phyloP scores from a whole-genome alignment of 2,113 vertebrate species.

The Vireo altiloquus region DNA sequence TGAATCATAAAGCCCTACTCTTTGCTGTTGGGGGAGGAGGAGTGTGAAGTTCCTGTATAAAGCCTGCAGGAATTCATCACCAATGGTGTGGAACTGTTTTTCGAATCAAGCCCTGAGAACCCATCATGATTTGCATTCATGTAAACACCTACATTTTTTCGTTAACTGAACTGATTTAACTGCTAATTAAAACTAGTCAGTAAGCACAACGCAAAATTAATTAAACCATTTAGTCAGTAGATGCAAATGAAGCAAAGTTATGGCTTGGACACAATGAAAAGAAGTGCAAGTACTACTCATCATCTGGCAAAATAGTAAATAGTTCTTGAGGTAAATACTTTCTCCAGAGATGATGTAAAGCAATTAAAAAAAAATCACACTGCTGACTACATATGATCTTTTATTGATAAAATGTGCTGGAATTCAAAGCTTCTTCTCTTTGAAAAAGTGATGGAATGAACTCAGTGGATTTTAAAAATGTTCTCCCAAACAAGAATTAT shows the following conservation, averaged over 20 bases:
- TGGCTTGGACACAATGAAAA: slow-evolving; percentile 65
- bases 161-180: slow-evolving; percentile 80
- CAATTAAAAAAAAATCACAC: not conserved
- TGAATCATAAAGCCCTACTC: slow-evolving; percentile 32
- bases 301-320: slow-evolving; percentile 58
- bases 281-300: slow-evolving; percentile 54
- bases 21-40: not conserved
- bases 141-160: slow-evolving; percentile 73
- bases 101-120: slow-evolving; percentile 56
- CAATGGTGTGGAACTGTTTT: slow-evolving; percentile 67
- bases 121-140: slow-evolving; percentile 71
- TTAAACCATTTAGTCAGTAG: slow-evolving; percentile 75
- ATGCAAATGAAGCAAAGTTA: slow-evolving; percentile 73
- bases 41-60: not conserved
- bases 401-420: slow-evolving; percentile 47
- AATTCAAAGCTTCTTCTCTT: slow-evolving; percentile 26
- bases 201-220: slow-evolving; percentile 80
- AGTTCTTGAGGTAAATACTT: slow-evolving; percentile 49
- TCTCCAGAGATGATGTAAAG: slow-evolving; percentile 42
- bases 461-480: slow-evolving; percentile 21
- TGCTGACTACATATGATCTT: slow-evolving; percentile 54
- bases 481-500: not conserved
- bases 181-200: slow-evolving; percentile 81
- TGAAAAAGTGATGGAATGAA: not conserved
- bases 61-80: slow-evolving; percentile 63